Base-by-base conservation (phyloP, 2,888 invertebrate genomes). In the Creontiades dilutus region DNA sequence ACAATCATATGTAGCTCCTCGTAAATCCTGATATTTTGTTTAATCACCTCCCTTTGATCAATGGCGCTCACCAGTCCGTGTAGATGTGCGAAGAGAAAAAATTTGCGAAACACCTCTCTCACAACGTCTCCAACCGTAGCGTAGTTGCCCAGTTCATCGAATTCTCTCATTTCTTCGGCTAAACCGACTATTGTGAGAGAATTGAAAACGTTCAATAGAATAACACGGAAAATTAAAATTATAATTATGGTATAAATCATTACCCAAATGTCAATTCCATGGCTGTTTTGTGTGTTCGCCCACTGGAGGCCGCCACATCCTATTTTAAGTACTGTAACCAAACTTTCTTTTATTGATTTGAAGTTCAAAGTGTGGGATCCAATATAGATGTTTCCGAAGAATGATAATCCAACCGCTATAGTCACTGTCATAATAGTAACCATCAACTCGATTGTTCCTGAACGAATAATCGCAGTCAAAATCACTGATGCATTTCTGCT, bases 1-100 rank as follows among this genome's bases (percentile, higher is more conserved):
- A 90, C 16, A 46, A 90, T 57, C n/a, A 0, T 13, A 4, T 55
- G 37, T 27, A 90, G 46, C 3, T 27, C 55, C 4, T 86, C 78
- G 28, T 90, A 90, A 19, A 75, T 57, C n/a, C 55, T 46, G n/a
- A 46, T 88, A 55, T 80, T 48, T 88, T 78, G 76, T 48, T 48
- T 75, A 0, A 11, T 5, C 0, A 48, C 11, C 23, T 76, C 48
- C 47, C 16, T 23, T 19, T 76, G 28, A 11, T 52, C 19, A 12
- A 76, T 19, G n/a, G 13, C 23, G 7, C 23, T 19, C 13, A 55
- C 88, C 12, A 19, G 3, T 88, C 13, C 5, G 0, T 78, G 11
- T 48, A 19, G 23, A 0, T 28, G 19, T n/a, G 80, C 52, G 13
- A 19, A 52, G 3, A 23, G 12, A 11, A 88, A 57, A 78, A 80